Conservation (phyloP, 2,113 vertebrate species). For the Fregata magnificens region DNA sequence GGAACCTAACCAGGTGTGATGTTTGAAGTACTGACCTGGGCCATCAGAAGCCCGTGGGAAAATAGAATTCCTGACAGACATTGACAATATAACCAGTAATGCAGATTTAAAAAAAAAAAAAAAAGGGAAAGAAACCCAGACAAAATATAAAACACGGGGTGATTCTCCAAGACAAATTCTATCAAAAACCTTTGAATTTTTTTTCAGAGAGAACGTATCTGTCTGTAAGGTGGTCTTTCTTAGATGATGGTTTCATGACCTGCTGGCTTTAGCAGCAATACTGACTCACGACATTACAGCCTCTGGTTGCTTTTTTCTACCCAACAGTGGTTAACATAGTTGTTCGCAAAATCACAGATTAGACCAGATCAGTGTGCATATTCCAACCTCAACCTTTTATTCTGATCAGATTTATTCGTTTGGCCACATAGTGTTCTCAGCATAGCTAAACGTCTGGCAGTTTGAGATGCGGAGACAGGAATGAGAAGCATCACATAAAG, state of each 20-base stretch:
- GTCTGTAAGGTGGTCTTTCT: not conserved
- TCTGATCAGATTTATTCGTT: not conserved
- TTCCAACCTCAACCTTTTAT: not conserved
- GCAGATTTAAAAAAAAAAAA: not conserved
- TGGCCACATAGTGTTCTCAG: not conserved
- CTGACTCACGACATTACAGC: not conserved
- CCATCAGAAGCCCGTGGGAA: not conserved
- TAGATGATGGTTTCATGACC: not conserved
- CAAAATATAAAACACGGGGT: not conserved
- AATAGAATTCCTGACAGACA: not conserved
- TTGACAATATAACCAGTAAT: not conserved
- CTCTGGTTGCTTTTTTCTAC: not conserved
- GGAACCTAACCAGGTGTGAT: not conserved
- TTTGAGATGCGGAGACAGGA: not conserved
- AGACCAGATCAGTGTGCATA: not conserved
- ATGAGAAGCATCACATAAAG: not conserved
- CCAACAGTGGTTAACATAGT: not conserved
- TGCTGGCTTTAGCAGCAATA: not conserved
- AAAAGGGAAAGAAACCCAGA: fast-evolving
- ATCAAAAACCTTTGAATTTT: not conserved
- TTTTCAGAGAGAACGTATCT: not conserved
- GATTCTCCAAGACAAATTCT: not conserved
- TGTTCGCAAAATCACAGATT: not conserved
- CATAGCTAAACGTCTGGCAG: not conserved
- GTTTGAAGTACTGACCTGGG: not conserved